Evolutionary conservation across 1,140 invertebrate species (phyloP).

Genomic region (Oppia nitens): DNA sequence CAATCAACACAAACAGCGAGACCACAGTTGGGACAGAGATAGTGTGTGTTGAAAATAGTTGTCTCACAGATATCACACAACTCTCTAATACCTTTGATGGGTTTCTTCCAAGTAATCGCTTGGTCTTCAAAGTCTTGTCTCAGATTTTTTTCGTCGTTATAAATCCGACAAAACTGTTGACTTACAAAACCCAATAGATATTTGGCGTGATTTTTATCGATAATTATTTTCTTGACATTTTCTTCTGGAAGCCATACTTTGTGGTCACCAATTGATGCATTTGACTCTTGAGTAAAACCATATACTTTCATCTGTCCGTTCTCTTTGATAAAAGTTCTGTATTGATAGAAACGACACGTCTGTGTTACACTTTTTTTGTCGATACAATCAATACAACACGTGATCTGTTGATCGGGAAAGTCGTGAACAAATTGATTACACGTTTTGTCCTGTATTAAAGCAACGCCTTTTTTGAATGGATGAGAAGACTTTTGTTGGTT

Average conservation of each 20-base stretch:
- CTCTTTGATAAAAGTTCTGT: background rate
- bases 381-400: background rate
- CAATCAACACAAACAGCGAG: constrained; percentile 95
- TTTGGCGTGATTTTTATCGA: background rate
- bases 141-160: background rate
- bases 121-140: constrained; percentile 55
- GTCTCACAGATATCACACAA: constrained; percentile 98
- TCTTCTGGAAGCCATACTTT: background rate
- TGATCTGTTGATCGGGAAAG: background rate
- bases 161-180: background rate
- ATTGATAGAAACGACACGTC: background rate
- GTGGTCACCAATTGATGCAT: background rate
- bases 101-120: constrained; percentile 73
- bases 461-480: background rate
- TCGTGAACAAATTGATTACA: background rate
- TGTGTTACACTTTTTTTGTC: background rate
- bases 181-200: background rate
- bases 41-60: constrained; percentile 93
- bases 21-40: constrained; percentile 90
- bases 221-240: no score
- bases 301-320: background rate
- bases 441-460: background rate
- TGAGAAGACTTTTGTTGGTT: background rate
- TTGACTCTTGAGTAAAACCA: background rate
- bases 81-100: constrained; percentile 85